phyloP scores from a whole-genome alignment of 2,113 vertebrate genomes.

The Nycticorax nycticorax region DNA sequence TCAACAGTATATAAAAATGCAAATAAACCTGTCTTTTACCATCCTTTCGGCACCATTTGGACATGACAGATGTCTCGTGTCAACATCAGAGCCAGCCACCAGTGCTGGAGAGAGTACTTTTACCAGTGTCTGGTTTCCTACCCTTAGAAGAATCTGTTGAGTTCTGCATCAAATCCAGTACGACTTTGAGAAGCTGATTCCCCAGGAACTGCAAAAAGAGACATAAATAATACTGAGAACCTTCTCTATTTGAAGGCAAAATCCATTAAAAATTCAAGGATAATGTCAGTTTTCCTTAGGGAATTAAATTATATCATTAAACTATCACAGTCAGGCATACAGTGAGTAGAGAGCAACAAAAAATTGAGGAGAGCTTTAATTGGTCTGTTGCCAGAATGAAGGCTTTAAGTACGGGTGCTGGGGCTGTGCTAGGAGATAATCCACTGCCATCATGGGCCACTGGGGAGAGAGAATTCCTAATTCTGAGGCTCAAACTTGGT shows the following conservation, averaged over 20 bases:
- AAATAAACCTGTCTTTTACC: not conserved
- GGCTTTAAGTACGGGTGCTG: fast-evolving
- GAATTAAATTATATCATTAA: not conserved
- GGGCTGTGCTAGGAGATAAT: not conserved
- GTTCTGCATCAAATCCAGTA: not conserved
- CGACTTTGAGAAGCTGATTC: not conserved
- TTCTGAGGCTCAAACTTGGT: not conserved
- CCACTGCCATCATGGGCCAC: not conserved
- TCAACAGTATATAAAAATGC: not conserved
- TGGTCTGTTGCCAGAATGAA: not conserved
- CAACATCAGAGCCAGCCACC: not conserved
- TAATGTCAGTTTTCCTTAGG: not conserved
- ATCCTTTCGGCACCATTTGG: not conserved
- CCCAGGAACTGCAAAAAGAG: not conserved
- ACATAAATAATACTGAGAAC: not conserved
- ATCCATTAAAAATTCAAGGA: not conserved
- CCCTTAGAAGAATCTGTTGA: not conserved
- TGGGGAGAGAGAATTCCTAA: not conserved
- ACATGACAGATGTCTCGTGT: not conserved
- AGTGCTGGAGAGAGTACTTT: not conserved
- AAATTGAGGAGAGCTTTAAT: not conserved
- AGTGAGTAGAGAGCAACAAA: not conserved
- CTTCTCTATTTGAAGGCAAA: not conserved
- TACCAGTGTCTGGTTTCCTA: not conserved
- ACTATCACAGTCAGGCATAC: not conserved